Evolutionary conservation across 2,888 invertebrate species (phyloP).

Genomic region (Lycocerus yunnanus): DNA sequence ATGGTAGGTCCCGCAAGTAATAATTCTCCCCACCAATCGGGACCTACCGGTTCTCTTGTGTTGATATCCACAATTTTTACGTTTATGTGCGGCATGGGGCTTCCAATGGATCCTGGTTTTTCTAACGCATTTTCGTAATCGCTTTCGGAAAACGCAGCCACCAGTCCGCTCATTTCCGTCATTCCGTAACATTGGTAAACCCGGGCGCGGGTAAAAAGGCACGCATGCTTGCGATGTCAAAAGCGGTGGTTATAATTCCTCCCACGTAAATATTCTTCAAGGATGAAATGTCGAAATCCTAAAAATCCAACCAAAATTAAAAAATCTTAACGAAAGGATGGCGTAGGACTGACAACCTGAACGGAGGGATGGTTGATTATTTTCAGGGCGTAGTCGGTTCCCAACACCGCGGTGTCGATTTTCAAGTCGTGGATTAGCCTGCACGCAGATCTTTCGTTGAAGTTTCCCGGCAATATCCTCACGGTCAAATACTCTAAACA

Average conservation of each 20-base stretch:
- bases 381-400: conserved; percentile 42
- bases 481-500: conserved; percentile 41
- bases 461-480: conserved; percentile 40
- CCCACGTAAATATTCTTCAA: conserved; percentile 43
- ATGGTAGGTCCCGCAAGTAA: conserved; percentile 42
- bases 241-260: conserved; percentile 39
- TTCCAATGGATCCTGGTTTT: conserved; percentile 42
- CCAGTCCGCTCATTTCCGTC: conserved; percentile 44
- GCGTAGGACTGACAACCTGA: conserved; percentile 36
- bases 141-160: conserved; percentile 34
- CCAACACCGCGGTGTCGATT: conserved; percentile 42
- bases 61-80: conserved; percentile 42
- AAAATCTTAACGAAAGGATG: neutral
- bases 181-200: conserved; percentile 43
- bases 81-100: conserved; percentile 39
- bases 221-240: conserved; percentile 39
- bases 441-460: conserved; percentile 43
- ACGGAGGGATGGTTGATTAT: conserved; percentile 41
- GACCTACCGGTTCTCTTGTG: conserved; percentile 36
- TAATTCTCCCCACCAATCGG: conserved; percentile 44
- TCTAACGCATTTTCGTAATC: conserved; percentile 33
- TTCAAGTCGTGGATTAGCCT: conserved; percentile 47
- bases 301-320: neutral
- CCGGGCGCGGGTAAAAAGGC: conserved; percentile 37
- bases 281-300: conserved; percentile 47